Evolutionary conservation across 2,797 vertebrate species (phyloP).

Genomic region (Peromyscus eremicus): DNA sequence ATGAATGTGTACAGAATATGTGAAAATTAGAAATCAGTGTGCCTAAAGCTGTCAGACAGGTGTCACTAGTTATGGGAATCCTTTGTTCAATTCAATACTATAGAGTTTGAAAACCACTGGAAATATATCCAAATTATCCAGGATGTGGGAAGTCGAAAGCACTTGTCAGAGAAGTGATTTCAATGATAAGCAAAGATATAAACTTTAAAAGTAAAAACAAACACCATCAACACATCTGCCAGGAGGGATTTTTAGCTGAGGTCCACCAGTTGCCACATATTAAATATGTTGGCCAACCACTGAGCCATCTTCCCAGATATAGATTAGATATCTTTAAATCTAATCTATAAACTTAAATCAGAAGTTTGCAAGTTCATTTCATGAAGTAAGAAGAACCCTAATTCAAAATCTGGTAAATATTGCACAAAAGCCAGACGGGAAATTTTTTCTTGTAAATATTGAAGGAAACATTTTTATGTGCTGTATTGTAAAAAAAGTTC

Average conservation of each 20-base stretch:
- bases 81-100: neutral
- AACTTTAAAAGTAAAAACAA: constrained; percentile 11
- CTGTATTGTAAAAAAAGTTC: neutral
- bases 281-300: neutral
- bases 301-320: neutral
- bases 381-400: neutral
- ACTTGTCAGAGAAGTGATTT: neutral
- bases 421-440: neutral
- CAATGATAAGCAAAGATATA: neutral
- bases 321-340: neutral
- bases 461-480: neutral
- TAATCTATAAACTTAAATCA: neutral
- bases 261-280: neutral
- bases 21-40: neutral
- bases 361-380: neutral
- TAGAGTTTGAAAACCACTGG: neutral
- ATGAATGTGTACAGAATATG: neutral
- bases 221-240: neutral
- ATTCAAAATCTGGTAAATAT: neutral
- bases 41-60: neutral
- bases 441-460: neutral
- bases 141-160: neutral
- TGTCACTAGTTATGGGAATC: neutral
- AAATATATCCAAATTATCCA: neutral
- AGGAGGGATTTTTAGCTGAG: neutral